Conservation (phyloP, 2,797 vertebrate genomes). For the Oryzias dopingdopingensis region DNA sequence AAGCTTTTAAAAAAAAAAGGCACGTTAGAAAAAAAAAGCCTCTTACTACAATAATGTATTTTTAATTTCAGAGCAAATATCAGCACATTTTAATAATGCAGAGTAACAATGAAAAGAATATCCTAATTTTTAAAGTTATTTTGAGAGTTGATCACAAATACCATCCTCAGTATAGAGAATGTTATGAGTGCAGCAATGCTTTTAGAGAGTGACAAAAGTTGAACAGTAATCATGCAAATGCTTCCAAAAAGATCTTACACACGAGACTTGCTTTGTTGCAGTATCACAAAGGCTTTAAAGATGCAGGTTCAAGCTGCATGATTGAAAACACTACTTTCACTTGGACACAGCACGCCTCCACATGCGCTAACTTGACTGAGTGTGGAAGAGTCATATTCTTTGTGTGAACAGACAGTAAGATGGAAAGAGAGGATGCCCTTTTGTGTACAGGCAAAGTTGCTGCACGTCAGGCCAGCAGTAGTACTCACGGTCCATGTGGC, state of each 20-base stretch:
- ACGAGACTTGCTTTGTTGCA: constrained; percentile 7
- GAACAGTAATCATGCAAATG: background rate
- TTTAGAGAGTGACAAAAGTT: no score
- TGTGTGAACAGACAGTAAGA: constrained; percentile 19
- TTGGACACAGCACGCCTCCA: constrained; percentile 41
- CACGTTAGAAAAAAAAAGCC: background rate
- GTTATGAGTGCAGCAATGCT: no score
- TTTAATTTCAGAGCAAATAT: background rate
- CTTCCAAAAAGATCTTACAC: background rate
- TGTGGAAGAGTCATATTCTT: constrained; percentile 35
- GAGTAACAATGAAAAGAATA: background rate
- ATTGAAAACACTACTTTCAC: constrained; percentile 53
- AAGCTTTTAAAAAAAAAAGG: no score
- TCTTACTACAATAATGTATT: background rate
- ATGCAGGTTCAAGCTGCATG: constrained; percentile 28
- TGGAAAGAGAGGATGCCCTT: constrained; percentile 1
- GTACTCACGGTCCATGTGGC: constrained; percentile 99
- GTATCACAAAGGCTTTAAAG: constrained; percentile 13
- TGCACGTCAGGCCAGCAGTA: constrained; percentile 22
- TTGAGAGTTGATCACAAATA: no score
- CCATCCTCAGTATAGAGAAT: no score
- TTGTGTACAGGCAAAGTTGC: constrained; percentile 2
- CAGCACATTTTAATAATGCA: background rate
- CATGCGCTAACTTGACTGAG: constrained; percentile 50
- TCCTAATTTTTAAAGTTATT: no score